Evolutionary conservation across 1,140 invertebrate genomes (phyloP), one percentile per base, ranked within the genome.

Genomic region (Grapholita molesta): DNA sequence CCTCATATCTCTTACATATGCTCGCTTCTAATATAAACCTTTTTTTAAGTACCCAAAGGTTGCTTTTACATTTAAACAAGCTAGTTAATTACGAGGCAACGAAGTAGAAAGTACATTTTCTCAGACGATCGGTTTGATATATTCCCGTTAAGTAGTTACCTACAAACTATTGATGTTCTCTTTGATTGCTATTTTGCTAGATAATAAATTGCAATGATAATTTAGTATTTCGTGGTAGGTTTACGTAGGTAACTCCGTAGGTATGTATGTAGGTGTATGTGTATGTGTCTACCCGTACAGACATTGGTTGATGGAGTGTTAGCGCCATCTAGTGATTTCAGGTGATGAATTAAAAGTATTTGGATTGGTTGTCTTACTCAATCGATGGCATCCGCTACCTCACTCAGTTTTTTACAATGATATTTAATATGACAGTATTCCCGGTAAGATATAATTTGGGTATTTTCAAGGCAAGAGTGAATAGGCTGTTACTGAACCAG

Each of bases 111-210:
- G 15, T n/a, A 21, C 5, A 21, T 48, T 48, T 87, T 89, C 89
- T 86, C 79, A 88, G 73, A 79, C 75, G 76, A 84, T 85, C 89
- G 84, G 88, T 48, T 89, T 86, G 25, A 89, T 89, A 79, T 78
- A 78, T 81, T 91, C 89, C 89, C 89, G 89, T 89, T 91, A 89
- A 87, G 71, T 76, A 79, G 78, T 69, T 81, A 72, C 69, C 74
- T 83, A 65, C 7, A 65, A 65, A 38, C 15, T 65, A 35, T 38
- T 35, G 55, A 61, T 32, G 55, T 61, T 25, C n/a, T 61, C 55
- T 61, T 30, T 61, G 55, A 61, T 61, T 61, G 55, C 55, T 61
- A 15, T 61, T 61, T 61, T 61, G 25, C 55, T 57, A 30, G 25
- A 61, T 61, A 61, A 61, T 61, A 15, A n/a, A 61, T 61, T 61